phyloP scores from a whole-genome alignment of 2,888 invertebrate genomes.

The Drosophila peninsularis region DNA sequence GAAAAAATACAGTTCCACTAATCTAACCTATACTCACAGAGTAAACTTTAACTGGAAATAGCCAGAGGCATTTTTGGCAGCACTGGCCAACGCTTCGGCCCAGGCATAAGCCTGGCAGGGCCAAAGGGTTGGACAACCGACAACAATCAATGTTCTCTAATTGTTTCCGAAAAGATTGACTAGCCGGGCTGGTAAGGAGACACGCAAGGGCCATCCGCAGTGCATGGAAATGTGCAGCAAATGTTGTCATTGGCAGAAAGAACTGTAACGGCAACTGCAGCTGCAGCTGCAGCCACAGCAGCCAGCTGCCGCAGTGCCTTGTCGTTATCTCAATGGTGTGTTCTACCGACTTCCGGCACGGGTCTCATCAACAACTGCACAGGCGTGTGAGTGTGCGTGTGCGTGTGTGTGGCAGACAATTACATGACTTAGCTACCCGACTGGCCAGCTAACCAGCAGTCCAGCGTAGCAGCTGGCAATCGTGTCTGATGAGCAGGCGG shows the following conservation, averaged over 20 bases:
- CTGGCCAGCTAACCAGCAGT: constrained; percentile 43
- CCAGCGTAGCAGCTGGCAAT: constrained; percentile 44
- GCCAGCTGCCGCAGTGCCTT: constrained; percentile 32
- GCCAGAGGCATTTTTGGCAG: neutral
- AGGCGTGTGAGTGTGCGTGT: constrained; percentile 25
- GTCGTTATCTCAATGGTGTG: constrained; percentile 58
- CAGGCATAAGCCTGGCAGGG: neutral
- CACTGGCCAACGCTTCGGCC: neutral
- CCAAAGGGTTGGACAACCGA: neutral
- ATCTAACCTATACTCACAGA: neutral
- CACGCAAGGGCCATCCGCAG: constrained; percentile 7
- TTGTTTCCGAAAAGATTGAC: constrained; percentile 60
- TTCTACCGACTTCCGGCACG: constrained; percentile 47
- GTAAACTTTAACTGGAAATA: neutral
- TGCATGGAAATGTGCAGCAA: constrained; percentile 21
- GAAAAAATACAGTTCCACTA: neutral
- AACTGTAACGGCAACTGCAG: constrained; percentile 6
- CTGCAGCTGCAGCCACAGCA: constrained; percentile 11
- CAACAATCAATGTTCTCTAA: constrained; percentile 58
- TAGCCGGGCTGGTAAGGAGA: constrained; percentile 10
- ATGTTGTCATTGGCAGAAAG: constrained; percentile 19
- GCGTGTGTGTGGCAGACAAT: constrained; percentile 57
- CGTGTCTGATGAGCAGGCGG: constrained; percentile 39
- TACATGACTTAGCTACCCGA: constrained; percentile 58
- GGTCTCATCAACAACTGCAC: constrained; percentile 32